Evolutionary conservation across 2,113 vertebrate genomes (phyloP).

Genomic region (Pyxicephalus adspersus): DNA sequence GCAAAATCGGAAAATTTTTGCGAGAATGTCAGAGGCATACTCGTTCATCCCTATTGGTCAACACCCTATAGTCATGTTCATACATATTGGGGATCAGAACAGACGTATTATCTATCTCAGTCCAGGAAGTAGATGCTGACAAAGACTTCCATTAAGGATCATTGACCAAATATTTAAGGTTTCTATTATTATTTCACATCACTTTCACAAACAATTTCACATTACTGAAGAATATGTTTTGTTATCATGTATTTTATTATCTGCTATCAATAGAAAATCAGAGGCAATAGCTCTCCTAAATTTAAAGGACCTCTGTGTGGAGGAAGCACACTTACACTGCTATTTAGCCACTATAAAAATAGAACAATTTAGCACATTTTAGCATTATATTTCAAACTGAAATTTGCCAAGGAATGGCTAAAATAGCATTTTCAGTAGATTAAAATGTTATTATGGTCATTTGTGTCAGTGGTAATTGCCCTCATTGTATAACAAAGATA

Average conservation of each 20-base stretch:
- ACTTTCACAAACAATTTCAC: background rate
- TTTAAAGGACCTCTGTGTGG: background rate
- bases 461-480: conserved; percentile 18
- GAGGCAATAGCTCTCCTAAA: background rate
- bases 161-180: no score
- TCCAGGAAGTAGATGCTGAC: no score
- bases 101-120: no score
- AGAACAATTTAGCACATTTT: background rate
- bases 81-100: no score
- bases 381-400: conserved; percentile 29
- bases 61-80: no score
- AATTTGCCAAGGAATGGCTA: background rate
- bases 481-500: conserved; percentile 2
- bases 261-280: background rate
- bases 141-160: no score
- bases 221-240: conserved; percentile 1
- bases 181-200: no score
- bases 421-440: conserved; percentile 9
- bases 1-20: no score
- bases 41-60: no score
- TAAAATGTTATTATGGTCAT: conserved; percentile 19
- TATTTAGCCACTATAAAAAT: background rate
- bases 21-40: no score
- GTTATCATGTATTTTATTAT: background rate
- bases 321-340: background rate